These are phyloP conservation scores for Cephalopholis sonnerati DNA, from an alignment of 2,113 vertebrate genomes.

Conservation along the genomic window DNA sequence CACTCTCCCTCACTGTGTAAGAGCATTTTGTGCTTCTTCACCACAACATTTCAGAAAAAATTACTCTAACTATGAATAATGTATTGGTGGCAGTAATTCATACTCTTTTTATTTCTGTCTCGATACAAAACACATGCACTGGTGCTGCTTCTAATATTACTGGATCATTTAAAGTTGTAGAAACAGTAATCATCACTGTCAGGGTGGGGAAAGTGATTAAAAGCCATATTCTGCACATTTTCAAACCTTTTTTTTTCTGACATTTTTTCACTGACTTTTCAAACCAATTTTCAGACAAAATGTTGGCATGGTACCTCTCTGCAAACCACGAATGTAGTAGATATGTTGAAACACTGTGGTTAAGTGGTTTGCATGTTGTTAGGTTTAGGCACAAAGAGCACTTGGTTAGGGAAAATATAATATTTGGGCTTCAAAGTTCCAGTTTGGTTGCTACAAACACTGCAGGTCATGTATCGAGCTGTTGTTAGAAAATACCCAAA, in stretches of 20 bases:
- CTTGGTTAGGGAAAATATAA: no score
- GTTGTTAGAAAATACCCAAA: no score
- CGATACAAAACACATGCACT: not conserved
- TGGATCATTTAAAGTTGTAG: not conserved
- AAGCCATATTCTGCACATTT: not conserved
- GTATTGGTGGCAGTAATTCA: conserved; percentile 14
- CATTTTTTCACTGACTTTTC: not conserved
- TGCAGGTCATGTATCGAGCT: no score
- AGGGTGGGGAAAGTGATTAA: not conserved
- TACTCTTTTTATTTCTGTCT: conserved; percentile 9
- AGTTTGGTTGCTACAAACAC: no score
- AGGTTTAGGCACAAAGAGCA: no score
- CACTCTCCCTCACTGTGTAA: not conserved
- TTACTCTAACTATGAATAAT: conserved; percentile 47
- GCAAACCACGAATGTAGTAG: no score
- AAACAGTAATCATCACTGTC: conserved; percentile 23
- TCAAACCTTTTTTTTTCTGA: not conserved
- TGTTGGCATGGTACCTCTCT: no score
- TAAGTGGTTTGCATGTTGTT: no score
- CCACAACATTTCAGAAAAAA: conserved; percentile 33
- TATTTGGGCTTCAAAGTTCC: no score
- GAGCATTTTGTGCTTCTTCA: conserved; percentile 27
- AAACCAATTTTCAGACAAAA: no score
- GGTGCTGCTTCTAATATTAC: not conserved
- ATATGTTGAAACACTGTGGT: no score